Base-by-base conservation (phyloP, 2,113 vertebrate species). In the Candoia aspera region DNA sequence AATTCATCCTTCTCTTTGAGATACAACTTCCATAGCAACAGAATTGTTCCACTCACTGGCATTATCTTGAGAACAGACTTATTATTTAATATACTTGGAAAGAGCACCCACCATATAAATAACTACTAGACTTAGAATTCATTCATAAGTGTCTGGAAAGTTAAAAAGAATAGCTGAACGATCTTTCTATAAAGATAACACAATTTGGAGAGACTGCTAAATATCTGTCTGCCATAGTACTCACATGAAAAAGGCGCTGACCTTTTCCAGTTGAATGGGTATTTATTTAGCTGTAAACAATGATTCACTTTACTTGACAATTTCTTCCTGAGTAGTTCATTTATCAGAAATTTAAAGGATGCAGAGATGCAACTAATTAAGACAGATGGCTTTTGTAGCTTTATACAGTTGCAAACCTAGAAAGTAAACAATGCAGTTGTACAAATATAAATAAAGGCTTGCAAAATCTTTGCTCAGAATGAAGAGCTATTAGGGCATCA, bases 191-290 rank as follows among this genome's bases (percentile, higher is more conserved):
- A 93, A 95, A 86, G 86, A 92, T 55, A 92, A 93, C 96, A 93
- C 42, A 92, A 93, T 92, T 58, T 79, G 88, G 92, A 95, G 93
- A 93, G 87, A 59, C 11, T 49, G 37, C 4, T 90, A 26, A 17
- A 13, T 79, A n/a, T 92, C 92, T 94, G 84, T 92, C 57, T 88
- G 42, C 37, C 88, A 90, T 59, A 59, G 42, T 73, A 46, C 24
- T 57, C 33, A 84, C 92, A 79, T 54, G 93, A 94, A 96, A 95
- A 94, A 73, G 33, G 73, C 92, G 73, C 91, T 92, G 94, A 94
- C 94, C 94, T 96, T 97, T 95, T 91, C 91, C 53, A 93, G 88
- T 49, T 95, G 93, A 96, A 95, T 92, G 91, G 83, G 49, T 90
- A 60, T 90, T 94, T 94, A 95, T 93, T 87, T 92, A 96, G 79